Evolutionary conservation across 2,113 vertebrate genomes (phyloP).

Genomic region (Myodes glareolus): DNA sequence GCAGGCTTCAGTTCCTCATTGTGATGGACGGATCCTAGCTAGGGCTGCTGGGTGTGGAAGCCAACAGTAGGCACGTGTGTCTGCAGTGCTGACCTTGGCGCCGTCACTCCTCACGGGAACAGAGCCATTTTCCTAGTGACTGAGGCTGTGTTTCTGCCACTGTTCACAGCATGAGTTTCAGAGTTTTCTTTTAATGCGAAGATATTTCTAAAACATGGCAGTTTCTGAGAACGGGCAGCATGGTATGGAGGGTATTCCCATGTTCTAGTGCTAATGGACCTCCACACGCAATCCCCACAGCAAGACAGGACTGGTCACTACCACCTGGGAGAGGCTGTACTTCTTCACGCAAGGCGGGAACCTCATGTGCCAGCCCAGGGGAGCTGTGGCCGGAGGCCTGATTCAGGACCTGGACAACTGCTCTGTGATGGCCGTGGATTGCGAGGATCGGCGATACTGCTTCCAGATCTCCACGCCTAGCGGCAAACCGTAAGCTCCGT

Average conservation of each 20-base stretch:
- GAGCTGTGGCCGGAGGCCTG: constrained; percentile 96
- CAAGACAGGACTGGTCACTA: constrained; percentile 98
- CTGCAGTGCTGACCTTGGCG: accelerated
- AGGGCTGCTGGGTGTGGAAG: background rate
- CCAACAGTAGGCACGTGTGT: accelerated
- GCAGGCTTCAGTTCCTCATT: accelerated
- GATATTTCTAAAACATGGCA: background rate
- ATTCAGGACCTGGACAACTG: constrained; percentile 99
- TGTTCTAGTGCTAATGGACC: background rate
- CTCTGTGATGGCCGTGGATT: constrained; percentile 98
- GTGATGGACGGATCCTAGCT: background rate
- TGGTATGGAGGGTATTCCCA: accelerated
- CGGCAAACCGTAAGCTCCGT: constrained; percentile 92
- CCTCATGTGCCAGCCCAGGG: constrained; percentile 97
- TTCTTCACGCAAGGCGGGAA: constrained; percentile 99
- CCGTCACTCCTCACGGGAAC: background rate
- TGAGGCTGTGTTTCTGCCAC: background rate
- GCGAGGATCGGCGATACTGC: constrained; percentile 97
- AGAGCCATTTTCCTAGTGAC: background rate
- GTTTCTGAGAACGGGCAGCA: background rate
- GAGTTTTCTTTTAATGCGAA: background rate
- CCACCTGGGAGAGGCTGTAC: constrained; percentile 97
- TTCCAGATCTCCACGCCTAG: constrained; percentile 97
- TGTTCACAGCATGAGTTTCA: background rate
- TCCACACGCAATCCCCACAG: constrained; percentile 80